These are phyloP conservation scores for Oryzias javanicus DNA, from an alignment of 2,113 vertebrate genomes.

Conservation along the genomic window DNA sequence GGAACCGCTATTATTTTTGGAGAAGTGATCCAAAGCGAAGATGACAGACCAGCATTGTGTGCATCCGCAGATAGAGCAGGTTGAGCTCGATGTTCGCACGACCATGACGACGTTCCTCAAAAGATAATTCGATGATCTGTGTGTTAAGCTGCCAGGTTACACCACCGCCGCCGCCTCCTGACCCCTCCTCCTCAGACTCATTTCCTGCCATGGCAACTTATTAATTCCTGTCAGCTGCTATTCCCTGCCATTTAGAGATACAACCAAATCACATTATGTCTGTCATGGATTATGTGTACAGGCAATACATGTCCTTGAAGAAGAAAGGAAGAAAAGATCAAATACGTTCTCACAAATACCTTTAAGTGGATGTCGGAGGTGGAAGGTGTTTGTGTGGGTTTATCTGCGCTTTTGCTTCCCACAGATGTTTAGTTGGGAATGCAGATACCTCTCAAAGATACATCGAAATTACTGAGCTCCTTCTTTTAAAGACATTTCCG, in stretches of 20 bases:
- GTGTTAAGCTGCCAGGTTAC: conserved; percentile 83
- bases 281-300: conserved; percentile 76
- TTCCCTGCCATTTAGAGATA: conserved; percentile 76
- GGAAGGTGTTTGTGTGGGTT: conserved; percentile 32
- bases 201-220: conserved; percentile 78
- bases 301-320: conserved; percentile 61
- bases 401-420: conserved; percentile 24
- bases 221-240: conserved; percentile 81
- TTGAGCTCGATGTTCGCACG: conserved; percentile 14
- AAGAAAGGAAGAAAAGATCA: conserved; percentile 70
- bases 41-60: conserved; percentile 30
- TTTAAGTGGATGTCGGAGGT: conserved; percentile 61
- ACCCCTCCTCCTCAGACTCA: conserved; percentile 42
- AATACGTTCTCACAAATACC: conserved; percentile 72
- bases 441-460: conserved; percentile 15
- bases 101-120: conserved; percentile 70
- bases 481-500: conserved; percentile 11
- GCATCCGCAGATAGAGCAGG: conserved; percentile 46
- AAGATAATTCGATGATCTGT: conserved; percentile 72
- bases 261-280: conserved; percentile 79
- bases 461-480: conserved; percentile 4
- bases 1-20: conserved; percentile 7
- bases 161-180: conserved; percentile 45
- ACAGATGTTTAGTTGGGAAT: conserved; percentile 19
- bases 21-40: conserved; percentile 39